Percentiles rank a stretch among this genome's conserved stretches.
Evolutionary conservation across 2,113 vertebrate genomes (phyloP).

Genomic region (Larimichthys polyactis): DNA sequence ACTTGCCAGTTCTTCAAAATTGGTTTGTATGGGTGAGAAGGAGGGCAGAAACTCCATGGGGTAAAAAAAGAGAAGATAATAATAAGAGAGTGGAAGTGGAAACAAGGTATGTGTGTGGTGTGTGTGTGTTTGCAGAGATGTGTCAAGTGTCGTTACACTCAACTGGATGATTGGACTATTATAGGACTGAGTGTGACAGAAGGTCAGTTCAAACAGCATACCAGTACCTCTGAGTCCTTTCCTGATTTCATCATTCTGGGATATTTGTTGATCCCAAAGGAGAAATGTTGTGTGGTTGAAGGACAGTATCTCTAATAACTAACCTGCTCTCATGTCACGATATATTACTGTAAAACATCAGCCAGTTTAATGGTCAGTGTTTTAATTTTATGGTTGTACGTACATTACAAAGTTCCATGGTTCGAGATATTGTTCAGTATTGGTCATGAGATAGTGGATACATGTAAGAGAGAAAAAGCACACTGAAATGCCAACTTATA

Average conservation of each 20-base stretch:
- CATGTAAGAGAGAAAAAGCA: neutral
- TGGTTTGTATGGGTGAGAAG: neutral
- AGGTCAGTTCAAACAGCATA: neutral
- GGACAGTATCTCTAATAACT: slow-evolving; percentile 16
- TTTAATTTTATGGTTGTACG: neutral
- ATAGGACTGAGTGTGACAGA: neutral
- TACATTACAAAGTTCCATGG: neutral
- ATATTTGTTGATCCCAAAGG: slow-evolving; percentile 38
- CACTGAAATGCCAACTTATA: no score
- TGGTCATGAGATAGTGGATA: neutral
- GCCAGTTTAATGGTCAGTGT: neutral
- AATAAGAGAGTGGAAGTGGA: neutral
- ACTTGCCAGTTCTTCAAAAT: neutral
- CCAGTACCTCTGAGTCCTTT: neutral
- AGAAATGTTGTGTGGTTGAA: slow-evolving; percentile 36
- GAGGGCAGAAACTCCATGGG: neutral
- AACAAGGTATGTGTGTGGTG: neutral
- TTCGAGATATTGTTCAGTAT: neutral
- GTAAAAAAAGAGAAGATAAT: neutral
- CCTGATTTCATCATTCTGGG: slow-evolving; percentile 16
- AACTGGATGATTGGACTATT: slow-evolving; percentile 10
- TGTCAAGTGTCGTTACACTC: slow-evolving; percentile 15
- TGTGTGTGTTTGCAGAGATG: slow-evolving; percentile 9
- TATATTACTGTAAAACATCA: neutral
- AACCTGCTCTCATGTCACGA: neutral